Base-by-base conservation (phyloP, 2,888 invertebrate genomes). In the Thysanoteuthis rhombus region DNA sequence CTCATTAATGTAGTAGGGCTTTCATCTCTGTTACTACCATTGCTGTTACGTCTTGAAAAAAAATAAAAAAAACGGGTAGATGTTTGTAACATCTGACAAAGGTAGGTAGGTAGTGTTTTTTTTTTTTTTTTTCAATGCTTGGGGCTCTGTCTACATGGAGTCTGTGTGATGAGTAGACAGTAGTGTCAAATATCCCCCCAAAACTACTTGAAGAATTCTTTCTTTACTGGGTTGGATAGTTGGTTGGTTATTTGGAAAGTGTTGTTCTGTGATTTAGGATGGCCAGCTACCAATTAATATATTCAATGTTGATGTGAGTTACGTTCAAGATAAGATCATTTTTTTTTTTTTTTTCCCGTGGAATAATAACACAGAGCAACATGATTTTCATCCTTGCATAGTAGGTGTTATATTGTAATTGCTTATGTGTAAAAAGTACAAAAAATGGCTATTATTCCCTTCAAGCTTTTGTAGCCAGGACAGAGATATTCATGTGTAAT, bases 61-160 rank as follows among this genome's bases (percentile, higher is more conserved):
- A 75, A 58, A 32, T 8, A 28, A 28, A 28, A n/a, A n/a, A n/a
- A n/a, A 6, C n/a, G 75, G n/a, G n/a, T n/a, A 19, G 32, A 16
- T 0, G 75, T 75, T 42, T 42, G 22, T 22, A 22, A n/a, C 36
- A 16, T 75, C 12, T 75, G 36, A 75, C 75, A 75, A 75, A 36
- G 75, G n/a, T 75, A 75, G 75, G 75, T 75, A n/a, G 75, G 75
- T 75, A 75, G 75, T 75, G n/a, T n/a, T n/a, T n/a, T n/a, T n/a
- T n/a, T n/a, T n/a, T n/a, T n/a, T n/a, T n/a, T n/a, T 75, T 75
- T 75, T n/a, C 10, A 75, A 75, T n/a, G 75, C 75, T 75, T 75
- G n/a, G n/a, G 19, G 36, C 75, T 75, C 75, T 36, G 36, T 75
- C 36, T 75, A 36, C 36, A 75, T 75, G 75, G n/a, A 75, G 75